Evolutionary conservation across 2,888 invertebrate genomes (phyloP).

Genomic region (Lypha dubia): DNA sequence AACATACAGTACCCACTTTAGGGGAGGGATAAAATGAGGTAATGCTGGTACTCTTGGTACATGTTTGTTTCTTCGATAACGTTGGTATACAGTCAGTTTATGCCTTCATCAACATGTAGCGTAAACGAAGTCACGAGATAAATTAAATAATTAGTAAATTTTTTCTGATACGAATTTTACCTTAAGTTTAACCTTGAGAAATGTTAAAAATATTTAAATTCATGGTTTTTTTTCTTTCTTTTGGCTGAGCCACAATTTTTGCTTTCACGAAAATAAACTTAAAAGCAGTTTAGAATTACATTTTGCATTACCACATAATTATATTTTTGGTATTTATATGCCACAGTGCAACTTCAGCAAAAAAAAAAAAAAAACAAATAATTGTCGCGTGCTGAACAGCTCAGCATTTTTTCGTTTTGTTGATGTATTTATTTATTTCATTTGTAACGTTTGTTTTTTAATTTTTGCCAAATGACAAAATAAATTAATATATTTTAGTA

Average conservation of each 20-base stretch:
- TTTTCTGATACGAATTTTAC: too few species aligned
- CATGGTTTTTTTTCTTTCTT: too few species aligned
- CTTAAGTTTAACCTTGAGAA: background rate
- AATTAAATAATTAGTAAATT: too few species aligned
- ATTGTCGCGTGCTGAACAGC: conserved; percentile 66
- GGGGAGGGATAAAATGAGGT: too few species aligned
- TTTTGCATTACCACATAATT: background rate
- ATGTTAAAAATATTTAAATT: too few species aligned
- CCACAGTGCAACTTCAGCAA: conserved; percentile 11
- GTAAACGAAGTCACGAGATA: too few species aligned
- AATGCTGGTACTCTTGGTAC: too few species aligned
- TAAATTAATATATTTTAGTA: conserved; percentile 36
- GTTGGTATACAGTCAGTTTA: too few species aligned
- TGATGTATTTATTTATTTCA: conserved; percentile 22
- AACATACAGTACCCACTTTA: too few species aligned
- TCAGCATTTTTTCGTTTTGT: conserved; percentile 50
- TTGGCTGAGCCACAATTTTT: too few species aligned
- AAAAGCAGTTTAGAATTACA: background rate
- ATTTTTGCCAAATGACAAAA: conserved; percentile 35
- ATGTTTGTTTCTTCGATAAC: too few species aligned
- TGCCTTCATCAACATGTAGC: too few species aligned
- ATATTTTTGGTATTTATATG: background rate
- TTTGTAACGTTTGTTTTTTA: conserved; percentile 14
- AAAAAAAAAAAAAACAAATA: conserved; percentile 42
- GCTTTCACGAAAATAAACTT: background rate